Base-by-base conservation (phyloP, 2,888 invertebrate species). In the Argyresthia goedartella region DNA sequence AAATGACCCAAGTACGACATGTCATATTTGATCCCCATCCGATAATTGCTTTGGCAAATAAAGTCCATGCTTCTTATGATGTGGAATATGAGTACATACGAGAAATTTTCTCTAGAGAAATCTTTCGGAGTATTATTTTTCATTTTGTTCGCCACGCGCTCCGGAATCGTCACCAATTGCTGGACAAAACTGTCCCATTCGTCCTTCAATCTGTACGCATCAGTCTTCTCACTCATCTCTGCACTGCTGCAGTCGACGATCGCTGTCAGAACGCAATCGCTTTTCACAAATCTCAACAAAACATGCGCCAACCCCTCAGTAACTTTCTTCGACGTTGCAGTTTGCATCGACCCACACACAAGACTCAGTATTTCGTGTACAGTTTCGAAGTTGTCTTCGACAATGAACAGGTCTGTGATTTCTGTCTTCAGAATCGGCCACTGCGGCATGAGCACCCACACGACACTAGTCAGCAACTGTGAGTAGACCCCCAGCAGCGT, bases 141-240 rank as follows among this genome's bases (percentile, higher is more conserved):
- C 34, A 91, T 60, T 60, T 86, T 87, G 65, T 95, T 95, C 8
- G 93, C 92, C 44, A 95, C 77, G 58, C 91, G 81, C 61, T 86
- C 90, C 0, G 95, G 94, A 50, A 95, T 61, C 1, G 92, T 91
- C 8, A 90, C 76, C 51, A 94, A 61, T 48, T 89, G 61, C 64
- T 92, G 92, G 0, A 92, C 81, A 16, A 88, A 89, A 39, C 78
- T 81, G 54, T 87, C 81, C 86, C 89, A 89, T 2, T 80, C 73
- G 0, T 58, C 56, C 42, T 65, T 64, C 0, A 61, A 57, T 43
- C 59, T 55, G 35, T 66, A 65, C 13, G 54, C 58, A 7, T 63
- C 61, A 52, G 56, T 57, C 0, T 58, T 56, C 1, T 69, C 64
- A 1, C 61, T 55, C 0, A 54, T 52, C 0, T 59, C 50, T 2